Evolutionary conservation across 2,113 vertebrate genomes (phyloP).

Genomic region (Hymenochirus boettgeri): DNA sequence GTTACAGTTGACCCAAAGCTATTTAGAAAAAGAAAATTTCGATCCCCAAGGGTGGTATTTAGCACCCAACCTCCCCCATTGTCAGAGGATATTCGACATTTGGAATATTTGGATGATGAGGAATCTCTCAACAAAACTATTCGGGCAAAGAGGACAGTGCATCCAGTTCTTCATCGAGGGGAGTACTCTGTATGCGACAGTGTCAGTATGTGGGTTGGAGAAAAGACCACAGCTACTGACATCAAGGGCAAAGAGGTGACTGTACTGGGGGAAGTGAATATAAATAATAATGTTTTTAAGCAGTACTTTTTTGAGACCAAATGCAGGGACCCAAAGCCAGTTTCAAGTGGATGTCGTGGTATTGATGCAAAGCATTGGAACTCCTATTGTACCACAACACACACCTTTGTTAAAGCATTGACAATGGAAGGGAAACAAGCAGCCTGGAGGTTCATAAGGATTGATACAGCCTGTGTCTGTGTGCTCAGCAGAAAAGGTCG

Average conservation of each 20-base stretch:
- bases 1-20: constrained; percentile 85
- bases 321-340: constrained; percentile 74
- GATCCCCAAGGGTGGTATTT: constrained; percentile 85
- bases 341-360: constrained; percentile 80
- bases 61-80: constrained; percentile 74
- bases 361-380: constrained; percentile 95
- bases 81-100: constrained; percentile 53
- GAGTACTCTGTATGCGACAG: constrained; percentile 96
- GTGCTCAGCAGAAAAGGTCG: constrained; percentile 89
- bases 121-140: constrained; percentile 60
- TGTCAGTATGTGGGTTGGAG: constrained; percentile 84
- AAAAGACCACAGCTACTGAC: constrained; percentile 90
- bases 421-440: constrained; percentile 82
- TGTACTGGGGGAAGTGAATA: constrained; percentile 84
- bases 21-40: constrained; percentile 79
- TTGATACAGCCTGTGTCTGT: constrained; percentile 91
- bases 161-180: constrained; percentile 79
- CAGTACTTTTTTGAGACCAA: constrained; percentile 97
- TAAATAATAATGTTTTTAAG: constrained; percentile 86
- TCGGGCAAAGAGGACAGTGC: constrained; percentile 67
- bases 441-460: constrained; percentile 90
- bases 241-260: constrained; percentile 88
- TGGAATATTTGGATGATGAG: constrained; percentile 48
- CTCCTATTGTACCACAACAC: constrained; percentile 95
- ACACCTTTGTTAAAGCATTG: constrained; percentile 91